Evolutionary conservation across 2,888 invertebrate genomes (phyloP), one percentile per base, ranked within the genome.

Genomic region (Helleia helle): DNA sequence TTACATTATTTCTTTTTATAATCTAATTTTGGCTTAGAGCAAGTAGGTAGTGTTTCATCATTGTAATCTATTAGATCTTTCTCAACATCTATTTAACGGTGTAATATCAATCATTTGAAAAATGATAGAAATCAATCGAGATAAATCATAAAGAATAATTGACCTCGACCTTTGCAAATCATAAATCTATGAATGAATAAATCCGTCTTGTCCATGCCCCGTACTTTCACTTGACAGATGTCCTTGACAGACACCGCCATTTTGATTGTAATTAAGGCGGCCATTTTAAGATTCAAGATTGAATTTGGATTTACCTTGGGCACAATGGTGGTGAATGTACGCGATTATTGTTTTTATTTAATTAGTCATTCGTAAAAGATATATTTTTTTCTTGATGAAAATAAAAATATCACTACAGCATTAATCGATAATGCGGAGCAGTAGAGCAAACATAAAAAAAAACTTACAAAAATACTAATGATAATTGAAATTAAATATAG

Each of bases 161-260:
- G 51, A 55, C 68, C 68, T 64, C 58, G 55, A 68, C 62, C 65
- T 68, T 66, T 64, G 46, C 36, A 40, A 51, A 49, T 49, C 48
- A 51, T 46, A 54, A 56, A 59, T 62, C 55, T 54, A 58, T 57
- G 56, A 44, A 48, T 53, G 41, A 51, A 56, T 37, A 37, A 37
- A 29, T 36, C 24, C 13, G 22, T 36, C 41, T 30, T 36, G 36
- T 51, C 41, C n/a, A n/a, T n/a, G n/a, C n/a, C n/a, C n/a, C 53
- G 55, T 52, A 54, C 64, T 62, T 60, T 64, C 60, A 58, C 54
- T 48, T 54, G 53, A 54, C 55, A 56, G 52, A 34, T 53, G 50
- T 47, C 64, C 62, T 62, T 64, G 61, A 56, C 58, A 56, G 55
- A 24, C 28, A 15, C 36, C 41, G 36, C 29, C 36, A 36, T 41